phyloP scores from a whole-genome alignment of 1,140 invertebrate species.

The Dinothrombium tinctorium region DNA sequence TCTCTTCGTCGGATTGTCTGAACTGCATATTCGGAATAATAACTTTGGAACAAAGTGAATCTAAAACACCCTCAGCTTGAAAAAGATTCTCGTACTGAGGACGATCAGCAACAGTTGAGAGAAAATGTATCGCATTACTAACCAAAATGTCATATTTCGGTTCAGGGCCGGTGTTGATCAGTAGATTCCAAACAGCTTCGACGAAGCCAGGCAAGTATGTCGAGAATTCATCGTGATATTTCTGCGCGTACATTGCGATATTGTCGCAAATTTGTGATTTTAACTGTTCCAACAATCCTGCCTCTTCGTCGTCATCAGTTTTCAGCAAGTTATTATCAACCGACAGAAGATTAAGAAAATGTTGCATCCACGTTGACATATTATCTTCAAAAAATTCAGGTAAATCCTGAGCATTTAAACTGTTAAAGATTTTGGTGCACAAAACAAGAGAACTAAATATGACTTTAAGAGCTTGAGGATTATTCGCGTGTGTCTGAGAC shows the following conservation, averaged over 20 bases:
- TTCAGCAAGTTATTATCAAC: constrained; percentile 35
- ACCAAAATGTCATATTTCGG: constrained; percentile 81
- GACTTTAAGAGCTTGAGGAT: constrained; percentile 51
- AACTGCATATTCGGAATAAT: constrained; percentile 96
- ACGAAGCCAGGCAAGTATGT: constrained; percentile 70
- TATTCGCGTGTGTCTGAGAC: constrained; percentile 45
- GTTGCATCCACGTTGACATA: constrained; percentile 76
- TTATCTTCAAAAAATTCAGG: constrained; percentile 98
- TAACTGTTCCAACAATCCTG: constrained; percentile 67
- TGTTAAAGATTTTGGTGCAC: constrained; percentile 89
- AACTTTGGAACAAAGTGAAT: constrained; percentile 86
- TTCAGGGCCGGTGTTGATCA: constrained; percentile 54
- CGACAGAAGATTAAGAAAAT: constrained; percentile 56
- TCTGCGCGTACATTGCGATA: constrained; percentile 75
- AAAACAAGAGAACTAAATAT: constrained; percentile 71
- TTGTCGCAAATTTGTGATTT: constrained; percentile 91
- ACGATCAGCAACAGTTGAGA: constrained; percentile 77
- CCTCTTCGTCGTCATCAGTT: constrained; percentile 52
- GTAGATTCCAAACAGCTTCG: constrained; percentile 67
- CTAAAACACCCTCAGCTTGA: constrained; percentile 56
- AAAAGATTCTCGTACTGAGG: constrained; percentile 65
- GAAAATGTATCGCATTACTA: constrained; percentile 80
- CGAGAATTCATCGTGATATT: constrained; percentile 91
- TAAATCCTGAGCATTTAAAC: constrained; percentile 84
- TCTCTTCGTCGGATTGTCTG: constrained; percentile 72